These are phyloP conservation scores for Sorex araneus DNA, from an alignment of 2,113 vertebrate genomes.

Conservation along the genomic window DNA sequence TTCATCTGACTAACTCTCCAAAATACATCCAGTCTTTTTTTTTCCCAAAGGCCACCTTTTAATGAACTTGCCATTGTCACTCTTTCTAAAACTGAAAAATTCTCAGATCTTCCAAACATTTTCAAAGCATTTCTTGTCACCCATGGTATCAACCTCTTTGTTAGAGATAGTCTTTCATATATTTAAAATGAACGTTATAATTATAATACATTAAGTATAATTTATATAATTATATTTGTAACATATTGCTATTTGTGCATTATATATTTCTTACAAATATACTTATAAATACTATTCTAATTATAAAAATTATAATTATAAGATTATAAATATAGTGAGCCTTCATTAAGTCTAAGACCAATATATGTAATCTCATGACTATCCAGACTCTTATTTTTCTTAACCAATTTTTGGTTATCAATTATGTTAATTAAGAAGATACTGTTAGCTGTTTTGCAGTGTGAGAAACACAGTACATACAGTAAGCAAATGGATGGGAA, in stretches of 20 bases:
- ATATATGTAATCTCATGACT: neutral
- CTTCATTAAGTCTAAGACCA: constrained; percentile 42
- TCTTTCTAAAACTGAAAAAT: constrained; percentile 43
- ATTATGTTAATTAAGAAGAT: neutral
- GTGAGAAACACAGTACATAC: neutral
- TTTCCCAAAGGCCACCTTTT: neutral
- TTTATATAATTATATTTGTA: too few relatives aligned
- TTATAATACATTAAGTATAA: too few relatives aligned
- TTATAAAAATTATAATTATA: constrained; percentile 20
- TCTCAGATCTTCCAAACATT: neutral
- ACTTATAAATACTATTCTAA: neutral
- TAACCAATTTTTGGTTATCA: constrained; percentile 13
- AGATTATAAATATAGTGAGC: constrained; percentile 2
- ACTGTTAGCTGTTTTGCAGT: neutral
- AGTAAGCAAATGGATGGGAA: constrained; percentile 16
- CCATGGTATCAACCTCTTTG: constrained; percentile 9
- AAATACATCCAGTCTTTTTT: neutral
- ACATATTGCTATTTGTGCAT: too few relatives aligned
- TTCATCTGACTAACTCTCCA: neutral
- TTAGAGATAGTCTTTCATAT: neutral
- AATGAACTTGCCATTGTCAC: neutral
- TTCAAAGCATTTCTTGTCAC: neutral
- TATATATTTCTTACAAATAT: neutral
- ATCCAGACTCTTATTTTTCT: neutral
- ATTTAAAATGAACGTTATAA: too few relatives aligned